Percentiles rank a stretch among this genome's conserved stretches.
phyloP scores from a whole-genome alignment of 2,113 vertebrate genomes.

The Eira barbara region DNA sequence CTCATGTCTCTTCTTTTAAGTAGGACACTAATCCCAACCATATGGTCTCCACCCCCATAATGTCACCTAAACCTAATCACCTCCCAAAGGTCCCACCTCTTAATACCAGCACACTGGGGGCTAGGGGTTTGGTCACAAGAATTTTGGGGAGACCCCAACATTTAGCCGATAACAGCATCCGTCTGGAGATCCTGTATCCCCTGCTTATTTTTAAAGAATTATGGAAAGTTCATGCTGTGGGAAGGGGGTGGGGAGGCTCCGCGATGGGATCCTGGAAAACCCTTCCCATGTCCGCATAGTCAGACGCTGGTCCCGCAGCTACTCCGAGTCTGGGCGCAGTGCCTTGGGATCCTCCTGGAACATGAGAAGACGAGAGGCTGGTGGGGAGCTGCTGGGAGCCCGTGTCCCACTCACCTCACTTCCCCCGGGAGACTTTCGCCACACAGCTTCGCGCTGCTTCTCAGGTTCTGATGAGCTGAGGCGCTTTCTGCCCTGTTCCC shows the following conservation, averaged over 20 bases:
- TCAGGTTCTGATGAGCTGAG: neutral
- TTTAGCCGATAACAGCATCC: neutral
- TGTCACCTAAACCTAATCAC: neutral
- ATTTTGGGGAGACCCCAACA: neutral
- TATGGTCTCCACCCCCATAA: neutral
- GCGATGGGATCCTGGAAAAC: neutral
- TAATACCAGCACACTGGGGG: neutral
- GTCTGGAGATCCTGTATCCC: neutral
- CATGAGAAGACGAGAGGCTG: neutral
- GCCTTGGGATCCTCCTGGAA: neutral
- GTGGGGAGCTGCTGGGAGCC: neutral
- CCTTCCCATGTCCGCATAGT: fast-evolving
- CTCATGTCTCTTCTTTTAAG: too few species aligned
- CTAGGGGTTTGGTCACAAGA: neutral
- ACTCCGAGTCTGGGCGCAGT: neutral
- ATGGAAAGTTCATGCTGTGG: neutral
- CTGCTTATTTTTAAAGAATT: neutral
- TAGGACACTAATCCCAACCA: neutral
- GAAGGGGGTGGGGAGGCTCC: neutral
- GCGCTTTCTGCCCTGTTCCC: neutral
- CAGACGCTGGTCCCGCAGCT: too few species aligned
- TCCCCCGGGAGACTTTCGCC: neutral
- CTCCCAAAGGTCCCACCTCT: neutral
- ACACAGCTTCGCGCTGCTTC: neutral
- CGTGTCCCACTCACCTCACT: neutral